A percentile compares a stretch with the other conserved stretches of the same genome.
phyloP scores from a whole-genome alignment of 2,797 vertebrate species.

The Brotula barbata region DNA sequence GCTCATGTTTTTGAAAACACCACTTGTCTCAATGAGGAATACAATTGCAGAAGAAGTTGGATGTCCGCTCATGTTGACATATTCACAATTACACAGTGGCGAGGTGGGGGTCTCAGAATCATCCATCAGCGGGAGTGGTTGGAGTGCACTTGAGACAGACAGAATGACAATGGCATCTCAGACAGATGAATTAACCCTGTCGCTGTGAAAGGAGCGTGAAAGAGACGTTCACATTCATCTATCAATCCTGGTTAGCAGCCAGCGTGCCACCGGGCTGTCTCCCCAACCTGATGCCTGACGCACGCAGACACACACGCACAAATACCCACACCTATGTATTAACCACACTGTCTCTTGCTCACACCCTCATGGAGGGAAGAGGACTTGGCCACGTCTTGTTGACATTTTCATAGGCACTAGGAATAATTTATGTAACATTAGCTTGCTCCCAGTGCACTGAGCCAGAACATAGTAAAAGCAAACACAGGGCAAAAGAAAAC shows the following conservation, averaged over 20 bases:
- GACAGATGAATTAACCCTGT: conserved; percentile 62
- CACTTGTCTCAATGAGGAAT: conserved; percentile 41
- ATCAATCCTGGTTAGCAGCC: conserved; percentile 66
- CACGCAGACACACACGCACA: conserved; percentile 5
- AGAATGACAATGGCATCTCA: conserved; percentile 54
- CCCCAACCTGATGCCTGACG: conserved; percentile 24
- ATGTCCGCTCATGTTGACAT: conserved; percentile 44
- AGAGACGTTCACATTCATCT: conserved; percentile 71
- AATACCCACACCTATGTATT: neutral
- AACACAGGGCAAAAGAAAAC: conserved; percentile 75
- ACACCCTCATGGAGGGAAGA: conserved; percentile 38
- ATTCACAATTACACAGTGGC: conserved; percentile 33
- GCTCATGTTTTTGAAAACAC: conserved; percentile 50
- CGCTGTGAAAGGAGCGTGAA: conserved; percentile 67
- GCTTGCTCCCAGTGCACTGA: conserved; percentile 67
- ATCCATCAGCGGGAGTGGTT: conserved; percentile 62
- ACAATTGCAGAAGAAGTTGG: conserved; percentile 13
- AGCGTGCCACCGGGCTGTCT: conserved; percentile 26
- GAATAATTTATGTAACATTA: conserved; percentile 77
- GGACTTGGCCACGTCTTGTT: conserved; percentile 63
- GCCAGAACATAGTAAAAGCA: conserved; percentile 74
- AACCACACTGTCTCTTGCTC: neutral
- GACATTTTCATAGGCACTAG: conserved; percentile 75
- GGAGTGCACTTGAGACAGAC: conserved; percentile 40
- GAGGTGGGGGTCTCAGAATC: neutral